Evolutionary conservation across 2,113 vertebrate genomes (phyloP).

Genomic region (Siphamia tubifer): DNA sequence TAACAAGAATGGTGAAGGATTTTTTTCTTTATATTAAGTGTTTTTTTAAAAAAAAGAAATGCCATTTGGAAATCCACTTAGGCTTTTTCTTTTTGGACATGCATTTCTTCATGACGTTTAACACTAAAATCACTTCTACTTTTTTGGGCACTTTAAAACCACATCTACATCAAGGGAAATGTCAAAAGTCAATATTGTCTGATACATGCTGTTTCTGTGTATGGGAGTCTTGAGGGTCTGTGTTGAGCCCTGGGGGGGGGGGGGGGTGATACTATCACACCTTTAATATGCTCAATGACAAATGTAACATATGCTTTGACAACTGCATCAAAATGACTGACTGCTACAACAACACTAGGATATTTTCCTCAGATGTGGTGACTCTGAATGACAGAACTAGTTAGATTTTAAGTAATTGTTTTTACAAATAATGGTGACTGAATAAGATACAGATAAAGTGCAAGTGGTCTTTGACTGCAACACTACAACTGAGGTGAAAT

Average conservation of each 20-base stretch:
- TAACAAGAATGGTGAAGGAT: constrained; percentile 10
- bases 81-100: no score
- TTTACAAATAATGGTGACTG: no score
- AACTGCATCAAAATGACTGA: constrained; percentile 77
- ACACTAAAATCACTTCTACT: background rate
- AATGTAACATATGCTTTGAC: constrained; percentile 16
- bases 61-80: background rate
- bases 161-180: constrained; percentile 1
- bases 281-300: constrained; percentile 45
- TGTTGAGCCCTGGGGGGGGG: constrained; percentile 48
- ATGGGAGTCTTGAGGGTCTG: background rate
- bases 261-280: constrained; percentile 53
- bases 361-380: constrained; percentile 46
- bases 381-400: background rate
- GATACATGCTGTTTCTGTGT: background rate
- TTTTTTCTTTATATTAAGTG: no score
- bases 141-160: background rate
- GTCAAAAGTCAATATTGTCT: background rate
- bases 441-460: constrained; percentile 68
- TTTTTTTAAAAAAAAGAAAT: no score
- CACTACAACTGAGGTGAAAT: constrained; percentile 43
- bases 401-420: no score
- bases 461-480: constrained; percentile 67
- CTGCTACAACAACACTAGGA: constrained; percentile 8
- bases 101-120: background rate